Percentiles rank a stretch among this genome's conserved stretches.
phyloP scores from a whole-genome alignment of 2,888 invertebrate genomes.

The Pammene fasciana region DNA sequence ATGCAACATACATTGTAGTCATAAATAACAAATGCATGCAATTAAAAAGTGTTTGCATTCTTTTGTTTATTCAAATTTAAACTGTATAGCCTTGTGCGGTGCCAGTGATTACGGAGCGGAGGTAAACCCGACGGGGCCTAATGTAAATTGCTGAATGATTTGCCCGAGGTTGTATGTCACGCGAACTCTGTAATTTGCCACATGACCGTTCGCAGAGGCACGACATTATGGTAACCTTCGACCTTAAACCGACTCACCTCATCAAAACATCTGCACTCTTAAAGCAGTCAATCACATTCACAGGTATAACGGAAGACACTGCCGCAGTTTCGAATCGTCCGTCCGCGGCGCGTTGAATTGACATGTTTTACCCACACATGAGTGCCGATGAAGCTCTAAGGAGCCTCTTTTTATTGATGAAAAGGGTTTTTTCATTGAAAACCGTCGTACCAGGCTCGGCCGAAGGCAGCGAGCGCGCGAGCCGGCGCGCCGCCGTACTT shows the following conservation, averaged over 20 bases:
- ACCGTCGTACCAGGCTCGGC: conserved; percentile 67
- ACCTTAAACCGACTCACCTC: conserved; percentile 76
- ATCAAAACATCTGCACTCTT: conserved; percentile 70
- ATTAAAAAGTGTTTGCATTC: conserved; percentile 17
- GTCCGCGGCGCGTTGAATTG: conserved; percentile 64
- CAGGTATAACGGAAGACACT: conserved; percentile 72
- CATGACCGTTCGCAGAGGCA: conserved; percentile 39
- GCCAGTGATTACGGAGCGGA: conserved; percentile 35
- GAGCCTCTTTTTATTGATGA: conserved; percentile 73
- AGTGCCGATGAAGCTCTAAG: conserved; percentile 55
- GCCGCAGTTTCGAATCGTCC: conserved; percentile 56
- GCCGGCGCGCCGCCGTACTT: conserved; percentile 81
- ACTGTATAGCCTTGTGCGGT: conserved; percentile 26
- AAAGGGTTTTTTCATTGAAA: conserved; percentile 53
- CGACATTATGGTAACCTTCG: conserved; percentile 62
- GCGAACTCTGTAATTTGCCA: conserved; percentile 47
- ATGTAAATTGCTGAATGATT: conserved; percentile 43
- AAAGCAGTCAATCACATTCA: conserved; percentile 58
- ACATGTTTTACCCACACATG: conserved; percentile 62
- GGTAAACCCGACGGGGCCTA: conserved; percentile 23
- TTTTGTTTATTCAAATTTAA: conserved; percentile 35
- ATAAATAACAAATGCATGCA: conserved; percentile 28
- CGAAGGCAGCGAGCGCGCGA: conserved; percentile 83
- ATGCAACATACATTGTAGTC: conserved; percentile 23
- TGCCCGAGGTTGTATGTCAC: conserved; percentile 41